Evolutionary conservation across 1,140 invertebrate genomes (phyloP), one percentile per base, ranked within the genome.

Genomic region (Trissolcus basalis): DNA sequence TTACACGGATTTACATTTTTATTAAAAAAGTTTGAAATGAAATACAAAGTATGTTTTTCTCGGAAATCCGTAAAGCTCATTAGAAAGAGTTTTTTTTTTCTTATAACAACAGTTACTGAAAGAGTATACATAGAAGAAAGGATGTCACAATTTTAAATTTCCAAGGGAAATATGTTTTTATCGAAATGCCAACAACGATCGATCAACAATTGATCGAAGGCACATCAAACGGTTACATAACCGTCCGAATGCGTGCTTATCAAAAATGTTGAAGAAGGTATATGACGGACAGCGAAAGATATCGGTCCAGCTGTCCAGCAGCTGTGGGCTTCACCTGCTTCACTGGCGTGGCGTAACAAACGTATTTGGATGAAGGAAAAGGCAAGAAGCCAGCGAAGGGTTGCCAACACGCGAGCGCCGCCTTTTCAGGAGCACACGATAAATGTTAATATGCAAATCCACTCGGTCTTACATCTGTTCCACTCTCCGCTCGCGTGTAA

Each of bases 281-380:
- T 50, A 54, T 43, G 35, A 50, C 13, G 11, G 47, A 51, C 36
- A 32, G 11, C n/a, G 19, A 48, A 54, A 79, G 71, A 71, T 79
- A 79, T 79, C 77, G 77, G 77, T 79, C 77, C 77, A 79, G 77
- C 77, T 79, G 77, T 79, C 68, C 71, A 50, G 68, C 77, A 79
- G 77, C 77, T 79, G 77, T 65, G 47, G 10, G 58, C 55, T 79
- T 71, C 77, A 79, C 77, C 77, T 79, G 74, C 74, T 63, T 41
- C 56, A 14, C 15, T 48, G 60, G 55, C 67, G 19, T 50, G 56
- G 27, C 63, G 51, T 14, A 60, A 59, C 69, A n/a, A 60, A 44
- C 69, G 64, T 64, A 70, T 74, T 67, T 63, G 70, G 70, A 41
- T 60, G 67, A 41, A 69, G 33, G 61, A 64, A 73, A 74, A 68